Evolutionary conservation across 2,113 vertebrate genomes (phyloP).

Genomic region (Neodon shergylaensis): DNA sequence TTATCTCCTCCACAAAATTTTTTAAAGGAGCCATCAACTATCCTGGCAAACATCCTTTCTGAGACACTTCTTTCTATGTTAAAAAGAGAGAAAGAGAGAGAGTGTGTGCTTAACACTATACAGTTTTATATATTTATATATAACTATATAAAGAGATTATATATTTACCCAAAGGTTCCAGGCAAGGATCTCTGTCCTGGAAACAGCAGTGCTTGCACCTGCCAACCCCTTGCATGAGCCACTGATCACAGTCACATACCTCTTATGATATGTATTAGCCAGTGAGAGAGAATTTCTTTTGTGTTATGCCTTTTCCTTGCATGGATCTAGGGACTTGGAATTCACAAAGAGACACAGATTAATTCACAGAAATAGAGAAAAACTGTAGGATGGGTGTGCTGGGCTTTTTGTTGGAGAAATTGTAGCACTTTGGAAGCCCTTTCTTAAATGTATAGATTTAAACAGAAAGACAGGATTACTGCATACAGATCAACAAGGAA

Average conservation of each 20-base stretch:
- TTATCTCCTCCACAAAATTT: background rate
- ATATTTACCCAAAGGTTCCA: slow-evolving; percentile 18
- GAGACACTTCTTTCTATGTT: background rate
- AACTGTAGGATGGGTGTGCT: background rate
- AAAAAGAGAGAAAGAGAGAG: background rate
- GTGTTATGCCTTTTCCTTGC: slow-evolving; percentile 8
- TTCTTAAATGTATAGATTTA: background rate
- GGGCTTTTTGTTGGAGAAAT: background rate
- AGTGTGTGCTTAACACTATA: background rate
- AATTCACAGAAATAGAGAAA: background rate
- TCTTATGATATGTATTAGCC: slow-evolving; percentile 54
- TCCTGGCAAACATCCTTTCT: background rate
- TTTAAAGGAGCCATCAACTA: background rate
- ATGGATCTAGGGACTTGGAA: background rate
- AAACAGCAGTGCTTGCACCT: slow-evolving; percentile 8
- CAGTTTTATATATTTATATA: background rate
- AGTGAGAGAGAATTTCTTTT: slow-evolving; percentile 39
- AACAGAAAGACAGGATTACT: background rate
- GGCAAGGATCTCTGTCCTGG: background rate
- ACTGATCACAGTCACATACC: slow-evolving; percentile 40
- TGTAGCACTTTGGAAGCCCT: background rate
- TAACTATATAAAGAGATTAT: background rate
- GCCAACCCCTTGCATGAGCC: slow-evolving; percentile 61
- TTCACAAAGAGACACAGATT: background rate
- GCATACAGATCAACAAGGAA: background rate